phyloP scores from a whole-genome alignment of 1,140 invertebrate species.

The Apis cerana region DNA sequence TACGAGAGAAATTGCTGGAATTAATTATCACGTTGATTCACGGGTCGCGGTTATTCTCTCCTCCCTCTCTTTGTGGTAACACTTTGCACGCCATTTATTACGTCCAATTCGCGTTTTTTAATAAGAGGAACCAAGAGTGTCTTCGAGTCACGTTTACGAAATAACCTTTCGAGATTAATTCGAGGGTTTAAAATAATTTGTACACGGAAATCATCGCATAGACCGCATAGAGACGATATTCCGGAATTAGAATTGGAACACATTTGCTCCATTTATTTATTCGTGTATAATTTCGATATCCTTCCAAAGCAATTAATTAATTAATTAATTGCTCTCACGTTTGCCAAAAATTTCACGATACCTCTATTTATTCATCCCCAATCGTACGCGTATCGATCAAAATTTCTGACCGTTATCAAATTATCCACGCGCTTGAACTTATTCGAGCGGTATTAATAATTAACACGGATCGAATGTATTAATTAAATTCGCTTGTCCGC shows the following conservation, averaged over 20 bases:
- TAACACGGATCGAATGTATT: neutral
- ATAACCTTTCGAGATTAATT: too few species aligned
- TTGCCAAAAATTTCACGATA: neutral
- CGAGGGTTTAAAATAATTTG: too few species aligned
- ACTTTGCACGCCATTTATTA: conserved; percentile 1
- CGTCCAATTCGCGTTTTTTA: neutral
- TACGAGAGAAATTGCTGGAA: conserved; percentile 41
- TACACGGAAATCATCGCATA: too few species aligned
- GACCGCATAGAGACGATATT: too few species aligned
- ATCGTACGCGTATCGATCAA: neutral
- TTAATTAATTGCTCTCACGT: neutral
- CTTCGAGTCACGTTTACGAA: too few species aligned
- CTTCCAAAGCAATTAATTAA: neutral
- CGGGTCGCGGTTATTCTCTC: neutral
- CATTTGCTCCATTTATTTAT: too few species aligned
- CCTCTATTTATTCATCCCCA: neutral
- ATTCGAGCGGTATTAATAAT: conserved; percentile 16
- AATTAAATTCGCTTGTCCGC: conserved; percentile 18
- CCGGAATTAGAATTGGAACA: too few species aligned
- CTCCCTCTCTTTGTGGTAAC: too few species aligned
- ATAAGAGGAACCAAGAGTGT: neutral
- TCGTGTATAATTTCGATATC: too few species aligned
- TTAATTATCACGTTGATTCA: conserved; percentile 43
- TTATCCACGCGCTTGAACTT: neutral
- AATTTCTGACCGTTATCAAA: neutral